phyloP scores from a whole-genome alignment of 1,140 invertebrate species.

The Lepidurus apus region DNA sequence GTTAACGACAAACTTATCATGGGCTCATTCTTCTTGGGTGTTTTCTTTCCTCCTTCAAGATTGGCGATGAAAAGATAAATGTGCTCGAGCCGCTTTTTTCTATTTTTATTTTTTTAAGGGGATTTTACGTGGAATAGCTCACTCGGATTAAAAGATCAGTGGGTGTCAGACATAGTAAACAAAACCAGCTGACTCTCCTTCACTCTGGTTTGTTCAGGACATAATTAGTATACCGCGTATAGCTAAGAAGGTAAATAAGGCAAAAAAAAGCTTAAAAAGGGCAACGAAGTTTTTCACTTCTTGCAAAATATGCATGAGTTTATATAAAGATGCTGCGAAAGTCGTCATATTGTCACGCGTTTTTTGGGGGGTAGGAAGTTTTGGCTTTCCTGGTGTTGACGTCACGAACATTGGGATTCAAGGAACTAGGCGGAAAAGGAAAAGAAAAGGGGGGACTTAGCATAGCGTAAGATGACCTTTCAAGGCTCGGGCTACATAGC shows the following conservation, averaged over 20 bases:
- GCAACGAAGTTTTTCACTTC: too few relatives aligned
- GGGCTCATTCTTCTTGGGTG: too few relatives aligned
- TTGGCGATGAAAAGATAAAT: too few relatives aligned
- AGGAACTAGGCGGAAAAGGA: background rate
- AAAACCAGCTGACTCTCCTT: background rate
- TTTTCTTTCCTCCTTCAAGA: too few relatives aligned
- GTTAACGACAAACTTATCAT: too few relatives aligned
- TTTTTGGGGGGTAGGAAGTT: background rate
- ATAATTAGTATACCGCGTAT: slow-evolving; percentile 12
- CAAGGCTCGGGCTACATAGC: slow-evolving; percentile 9
- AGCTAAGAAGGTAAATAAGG: background rate
- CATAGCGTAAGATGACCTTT: slow-evolving; percentile 14
- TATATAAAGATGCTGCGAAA: background rate
- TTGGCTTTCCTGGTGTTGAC: background rate
- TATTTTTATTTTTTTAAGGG: too few relatives aligned
- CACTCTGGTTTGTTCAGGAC: background rate
- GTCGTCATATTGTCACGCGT: slow-evolving; percentile 7
- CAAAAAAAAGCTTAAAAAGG: background rate
- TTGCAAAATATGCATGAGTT: background rate
- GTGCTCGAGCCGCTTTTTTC: too few relatives aligned
- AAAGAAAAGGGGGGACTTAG: background rate
- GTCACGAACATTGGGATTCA: background rate
- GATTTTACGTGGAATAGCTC: too few relatives aligned
- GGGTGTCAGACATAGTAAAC: background rate
- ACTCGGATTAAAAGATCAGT: background rate